A percentile compares a stretch with the other conserved stretches of the same genome.
Conservation (phyloP, 2,797 vertebrate species). For the Leptodactylus fallax region DNA sequence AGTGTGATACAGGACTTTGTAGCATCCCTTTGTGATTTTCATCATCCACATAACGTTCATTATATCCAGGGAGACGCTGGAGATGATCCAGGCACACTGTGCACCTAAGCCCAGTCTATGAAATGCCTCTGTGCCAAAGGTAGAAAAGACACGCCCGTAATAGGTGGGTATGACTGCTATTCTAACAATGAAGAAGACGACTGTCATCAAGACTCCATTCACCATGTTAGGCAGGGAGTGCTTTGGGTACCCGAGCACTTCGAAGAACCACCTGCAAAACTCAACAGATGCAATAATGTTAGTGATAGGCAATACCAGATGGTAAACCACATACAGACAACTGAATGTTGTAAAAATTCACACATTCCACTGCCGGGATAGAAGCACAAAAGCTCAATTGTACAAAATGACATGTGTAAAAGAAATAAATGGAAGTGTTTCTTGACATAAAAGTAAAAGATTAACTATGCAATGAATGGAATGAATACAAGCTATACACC, state of each 20-base stretch:
- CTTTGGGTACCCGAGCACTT: constrained; percentile 91
- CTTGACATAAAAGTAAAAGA: not conserved
- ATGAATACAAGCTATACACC: not conserved
- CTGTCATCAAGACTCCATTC: constrained; percentile 94
- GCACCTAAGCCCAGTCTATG: constrained; percentile 82
- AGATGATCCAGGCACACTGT: constrained; percentile 88
- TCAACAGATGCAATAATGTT: constrained; percentile 19
- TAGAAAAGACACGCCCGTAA: constrained; percentile 84
- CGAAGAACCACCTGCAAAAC: constrained; percentile 96
- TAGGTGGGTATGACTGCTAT: constrained; percentile 91
- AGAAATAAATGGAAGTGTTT: not conserved
- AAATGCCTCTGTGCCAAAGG: constrained; percentile 90
- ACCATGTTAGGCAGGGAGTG: constrained; percentile 90
- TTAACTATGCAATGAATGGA: not conserved
- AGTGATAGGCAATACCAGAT: not conserved
- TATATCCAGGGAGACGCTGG: constrained; percentile 90
- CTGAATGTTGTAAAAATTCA: no score
- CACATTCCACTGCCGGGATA: not conserved
- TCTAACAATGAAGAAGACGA: constrained; percentile 92
- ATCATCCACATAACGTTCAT: constrained; percentile 99
- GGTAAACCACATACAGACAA: not conserved
- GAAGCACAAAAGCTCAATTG: not conserved
- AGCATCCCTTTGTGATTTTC: constrained; percentile 93
- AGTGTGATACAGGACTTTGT: constrained; percentile 85
- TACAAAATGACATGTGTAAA: not conserved